These are phyloP conservation scores for Agrypnia vestita DNA, from an alignment of 1,140 invertebrate species.

Conservation along the genomic window DNA sequence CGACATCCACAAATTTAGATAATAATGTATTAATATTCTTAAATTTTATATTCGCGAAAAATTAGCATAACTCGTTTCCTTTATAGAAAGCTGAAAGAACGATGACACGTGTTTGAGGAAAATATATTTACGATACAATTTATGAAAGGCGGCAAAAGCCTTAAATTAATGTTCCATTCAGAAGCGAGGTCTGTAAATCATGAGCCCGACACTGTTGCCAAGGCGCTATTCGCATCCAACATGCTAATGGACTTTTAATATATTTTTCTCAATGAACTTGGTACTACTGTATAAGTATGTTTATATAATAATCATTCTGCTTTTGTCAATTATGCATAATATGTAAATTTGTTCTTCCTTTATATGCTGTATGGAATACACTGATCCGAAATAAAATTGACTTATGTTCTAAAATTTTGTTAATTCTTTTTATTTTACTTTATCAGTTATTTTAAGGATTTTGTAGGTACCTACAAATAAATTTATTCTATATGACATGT, in stretches of 20 bases:
- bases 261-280: conserved; percentile 44
- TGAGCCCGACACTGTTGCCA: neutral
- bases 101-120: conserved; percentile 37
- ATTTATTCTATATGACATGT: too few species aligned
- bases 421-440: too few species aligned
- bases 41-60: neutral
- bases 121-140: conserved; percentile 12
- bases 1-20: conserved; percentile 27
- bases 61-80: conserved; percentile 51
- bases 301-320: neutral
- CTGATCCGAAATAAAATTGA: too few species aligned
- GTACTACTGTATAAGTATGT: conserved; percentile 25
- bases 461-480: too few species aligned
- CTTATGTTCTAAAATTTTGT: too few species aligned
- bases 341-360: too few species aligned
- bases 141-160: conserved; percentile 6
- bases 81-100: conserved; percentile 51
- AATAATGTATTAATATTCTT: conserved; percentile 45
- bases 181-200: conserved; percentile 20
- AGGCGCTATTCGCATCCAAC: conserved; percentile 5
- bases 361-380: too few species aligned
- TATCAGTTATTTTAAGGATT: too few species aligned
- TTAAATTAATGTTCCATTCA: conserved; percentile 26
- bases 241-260: conserved; percentile 29
- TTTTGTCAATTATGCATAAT: neutral